phyloP scores from a whole-genome alignment of 2,797 vertebrate species.

The Rallus crepitans region DNA sequence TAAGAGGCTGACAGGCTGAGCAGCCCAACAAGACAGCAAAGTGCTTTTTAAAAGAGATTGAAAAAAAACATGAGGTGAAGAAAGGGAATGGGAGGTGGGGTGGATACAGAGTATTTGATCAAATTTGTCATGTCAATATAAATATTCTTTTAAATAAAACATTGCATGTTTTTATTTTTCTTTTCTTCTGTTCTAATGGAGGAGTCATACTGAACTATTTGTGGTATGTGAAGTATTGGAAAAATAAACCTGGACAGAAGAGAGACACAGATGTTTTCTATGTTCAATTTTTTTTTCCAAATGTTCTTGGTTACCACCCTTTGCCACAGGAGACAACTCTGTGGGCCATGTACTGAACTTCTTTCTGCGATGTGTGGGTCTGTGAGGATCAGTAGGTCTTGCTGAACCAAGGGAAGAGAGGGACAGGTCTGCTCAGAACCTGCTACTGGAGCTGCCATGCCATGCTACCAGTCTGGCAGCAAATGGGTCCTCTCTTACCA shows the following conservation, averaged over 20 bases:
- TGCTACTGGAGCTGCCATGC: neutral
- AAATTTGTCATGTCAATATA: slow-evolving; percentile 51
- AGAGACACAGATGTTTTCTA: slow-evolving; percentile 72
- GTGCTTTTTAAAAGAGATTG: slow-evolving; percentile 19
- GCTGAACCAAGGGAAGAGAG: neutral
- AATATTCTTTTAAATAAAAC: slow-evolving; percentile 67
- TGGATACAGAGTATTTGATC: neutral
- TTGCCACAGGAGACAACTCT: neutral
- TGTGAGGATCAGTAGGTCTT: neutral
- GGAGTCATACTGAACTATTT: slow-evolving; percentile 64
- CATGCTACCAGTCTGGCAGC: neutral
- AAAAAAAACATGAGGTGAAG: neutral
- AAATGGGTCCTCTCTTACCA: neutral
- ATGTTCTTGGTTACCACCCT: neutral
- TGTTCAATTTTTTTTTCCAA: slow-evolving; percentile 31
- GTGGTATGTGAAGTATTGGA: slow-evolving; percentile 75
- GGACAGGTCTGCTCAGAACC: neutral
- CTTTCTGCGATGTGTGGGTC: neutral
- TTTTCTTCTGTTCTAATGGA: slow-evolving; percentile 57
- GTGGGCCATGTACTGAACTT: neutral
- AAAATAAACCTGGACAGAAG: slow-evolving; percentile 71
- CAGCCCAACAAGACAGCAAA: slow-evolving; percentile 7
- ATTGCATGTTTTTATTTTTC: slow-evolving; percentile 53
- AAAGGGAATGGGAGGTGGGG: neutral
- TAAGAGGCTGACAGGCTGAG: neutral